These are phyloP conservation scores for Pachliopta kotzebuea DNA, from an alignment of 2,888 invertebrate genomes.

Conservation along the genomic window DNA sequence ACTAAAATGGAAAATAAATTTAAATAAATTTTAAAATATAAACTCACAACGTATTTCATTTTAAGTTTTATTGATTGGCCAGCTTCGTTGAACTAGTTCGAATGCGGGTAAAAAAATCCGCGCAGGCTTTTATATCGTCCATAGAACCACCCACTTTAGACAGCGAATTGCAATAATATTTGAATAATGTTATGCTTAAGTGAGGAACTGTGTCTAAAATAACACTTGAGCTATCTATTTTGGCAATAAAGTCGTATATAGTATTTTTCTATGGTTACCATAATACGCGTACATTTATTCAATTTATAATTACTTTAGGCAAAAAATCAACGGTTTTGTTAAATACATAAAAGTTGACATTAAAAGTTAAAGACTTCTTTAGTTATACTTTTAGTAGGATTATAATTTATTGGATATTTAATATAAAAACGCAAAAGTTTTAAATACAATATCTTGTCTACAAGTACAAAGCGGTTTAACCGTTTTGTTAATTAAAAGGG, in stretches of 20 bases:
- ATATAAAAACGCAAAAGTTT: neutral
- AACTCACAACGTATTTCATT: slow-evolving; percentile 69
- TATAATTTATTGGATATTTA: neutral
- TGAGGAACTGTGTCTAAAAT: slow-evolving; percentile 45
- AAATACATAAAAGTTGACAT: too few species aligned
- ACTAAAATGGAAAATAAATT: slow-evolving; percentile 12
- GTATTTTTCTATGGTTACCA: slow-evolving; percentile 16
- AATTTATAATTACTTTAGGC: neutral
- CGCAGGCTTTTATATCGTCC: slow-evolving; percentile 67
- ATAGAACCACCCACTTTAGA: slow-evolving; percentile 66
- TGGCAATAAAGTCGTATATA: slow-evolving; percentile 22
- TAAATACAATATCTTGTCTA: neutral
- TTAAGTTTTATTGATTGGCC: slow-evolving; percentile 43
- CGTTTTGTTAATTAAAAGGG: neutral
- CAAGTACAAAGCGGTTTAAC: neutral
- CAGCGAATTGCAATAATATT: slow-evolving; percentile 64
- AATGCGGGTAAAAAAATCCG: slow-evolving; percentile 66
- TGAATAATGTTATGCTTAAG: slow-evolving; percentile 61
- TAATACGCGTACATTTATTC: neutral
- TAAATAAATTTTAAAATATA: slow-evolving; percentile 27
- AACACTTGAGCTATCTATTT: slow-evolving; percentile 35
- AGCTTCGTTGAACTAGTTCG: slow-evolving; percentile 70
- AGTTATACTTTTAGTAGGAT: neutral
- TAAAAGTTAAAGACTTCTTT: neutral
- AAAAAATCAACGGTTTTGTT: too few species aligned